Evolutionary conservation across 2,888 invertebrate species (phyloP).

Genomic region (Tanypteryx hageni): DNA sequence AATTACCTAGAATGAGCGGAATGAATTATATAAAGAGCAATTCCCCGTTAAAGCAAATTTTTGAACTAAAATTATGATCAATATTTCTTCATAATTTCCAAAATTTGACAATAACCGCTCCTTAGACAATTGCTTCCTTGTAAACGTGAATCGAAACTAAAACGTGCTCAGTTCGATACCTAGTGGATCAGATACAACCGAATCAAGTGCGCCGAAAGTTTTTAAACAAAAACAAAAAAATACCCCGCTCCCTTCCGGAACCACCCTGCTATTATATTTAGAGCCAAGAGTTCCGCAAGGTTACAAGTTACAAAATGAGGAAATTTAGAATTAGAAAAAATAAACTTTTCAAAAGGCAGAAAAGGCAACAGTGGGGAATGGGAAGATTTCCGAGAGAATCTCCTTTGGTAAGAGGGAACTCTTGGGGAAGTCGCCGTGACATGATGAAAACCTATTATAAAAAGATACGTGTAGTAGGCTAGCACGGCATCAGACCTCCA

Average conservation of each 20-base stretch:
- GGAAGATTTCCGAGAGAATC: neutral
- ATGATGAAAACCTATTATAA: constrained; percentile 25
- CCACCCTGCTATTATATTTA: neutral
- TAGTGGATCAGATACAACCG: neutral
- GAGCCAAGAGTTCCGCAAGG: neutral
- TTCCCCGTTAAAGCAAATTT: too few relatives aligned
- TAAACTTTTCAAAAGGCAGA: neutral
- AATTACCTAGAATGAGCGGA: too few relatives aligned
- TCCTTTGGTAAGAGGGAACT: neutral
- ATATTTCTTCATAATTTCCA: too few relatives aligned
- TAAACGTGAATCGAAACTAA: neutral
- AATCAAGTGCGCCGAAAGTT: neutral
- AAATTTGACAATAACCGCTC: too few relatives aligned
- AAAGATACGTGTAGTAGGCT: neutral
- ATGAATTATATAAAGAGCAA: too few relatives aligned
- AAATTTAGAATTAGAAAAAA: neutral
- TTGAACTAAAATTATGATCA: too few relatives aligned
- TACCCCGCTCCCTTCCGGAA: neutral
- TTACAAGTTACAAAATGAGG: neutral
- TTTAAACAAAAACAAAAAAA: neutral
- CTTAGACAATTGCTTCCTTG: neutral
- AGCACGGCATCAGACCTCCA: neutral
- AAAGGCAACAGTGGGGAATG: neutral
- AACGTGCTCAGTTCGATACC: neutral
- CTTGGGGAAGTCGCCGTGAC: neutral